phyloP scores from a whole-genome alignment of 37 sponge, comb jelly and placozoan species.

The Beroe ovata region DNA sequence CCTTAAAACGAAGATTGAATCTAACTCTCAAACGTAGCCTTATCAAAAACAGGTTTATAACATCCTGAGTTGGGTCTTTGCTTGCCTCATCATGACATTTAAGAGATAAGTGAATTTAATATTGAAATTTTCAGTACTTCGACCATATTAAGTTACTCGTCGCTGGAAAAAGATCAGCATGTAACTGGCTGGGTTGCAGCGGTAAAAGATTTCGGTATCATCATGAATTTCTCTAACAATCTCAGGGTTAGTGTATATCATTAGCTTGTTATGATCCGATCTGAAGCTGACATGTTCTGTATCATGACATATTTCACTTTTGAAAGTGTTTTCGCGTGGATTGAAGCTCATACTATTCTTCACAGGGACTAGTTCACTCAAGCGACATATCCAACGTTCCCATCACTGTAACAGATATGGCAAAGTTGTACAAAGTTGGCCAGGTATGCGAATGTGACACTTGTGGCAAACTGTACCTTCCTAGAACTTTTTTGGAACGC shows the following conservation, averaged over 20 bases:
- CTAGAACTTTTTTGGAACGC: too few species aligned
- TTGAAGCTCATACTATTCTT: too few species aligned
- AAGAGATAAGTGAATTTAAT: too few species aligned
- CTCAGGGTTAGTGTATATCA: constrained; percentile 28
- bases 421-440: constrained; percentile 14
- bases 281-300: too few species aligned
- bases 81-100: too few species aligned
- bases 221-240: constrained; percentile 41
- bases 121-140: constrained; percentile 10
- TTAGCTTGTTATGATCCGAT: too few species aligned
- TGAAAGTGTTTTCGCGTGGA: too few species aligned
- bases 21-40: constrained; percentile 34
- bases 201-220: constrained; percentile 31
- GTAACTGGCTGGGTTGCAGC: constrained; percentile 64
- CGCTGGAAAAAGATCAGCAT: background rate
- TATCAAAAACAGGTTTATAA: constrained; percentile 46
- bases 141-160: background rate
- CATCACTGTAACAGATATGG: background rate
- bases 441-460: constrained; percentile 42
- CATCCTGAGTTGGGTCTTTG: too few species aligned
- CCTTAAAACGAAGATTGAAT: background rate
- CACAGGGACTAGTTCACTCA: constrained; percentile 30
- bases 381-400: constrained; percentile 56
- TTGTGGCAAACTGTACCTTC: too few species aligned
- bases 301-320: too few species aligned